Evolutionary conservation across 1,140 invertebrate species (phyloP).

Genomic region (Diorhabda carinulata): DNA sequence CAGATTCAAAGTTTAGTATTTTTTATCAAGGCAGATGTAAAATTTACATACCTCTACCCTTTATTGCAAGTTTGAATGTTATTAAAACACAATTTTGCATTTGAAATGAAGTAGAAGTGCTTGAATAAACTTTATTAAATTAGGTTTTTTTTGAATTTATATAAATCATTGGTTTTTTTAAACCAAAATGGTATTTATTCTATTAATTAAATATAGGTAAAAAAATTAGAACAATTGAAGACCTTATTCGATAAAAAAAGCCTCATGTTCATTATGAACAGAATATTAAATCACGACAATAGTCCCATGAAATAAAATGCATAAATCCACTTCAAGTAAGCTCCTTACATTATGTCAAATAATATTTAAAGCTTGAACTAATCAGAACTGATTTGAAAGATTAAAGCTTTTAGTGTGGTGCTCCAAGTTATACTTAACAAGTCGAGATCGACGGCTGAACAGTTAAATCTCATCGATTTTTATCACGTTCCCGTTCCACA

Average conservation of each 20-base stretch:
- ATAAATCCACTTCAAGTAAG: background rate
- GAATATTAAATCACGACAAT: no score
- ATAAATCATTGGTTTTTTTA: no score
- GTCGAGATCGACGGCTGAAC: background rate
- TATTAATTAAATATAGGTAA: no score
- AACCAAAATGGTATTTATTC: no score
- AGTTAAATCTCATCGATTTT: background rate
- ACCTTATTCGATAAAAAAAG: no score
- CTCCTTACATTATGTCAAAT: background rate
- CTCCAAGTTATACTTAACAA: background rate
- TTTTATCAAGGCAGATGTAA: conserved; percentile 10
- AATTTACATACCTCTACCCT: conserved; percentile 13
- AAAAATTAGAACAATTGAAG: no score
- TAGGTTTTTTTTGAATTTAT: background rate
- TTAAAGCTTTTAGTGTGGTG: background rate
- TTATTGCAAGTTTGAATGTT: conserved; percentile 3
- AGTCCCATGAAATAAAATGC: background rate
- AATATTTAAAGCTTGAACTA: background rate
- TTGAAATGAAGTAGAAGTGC: conserved; percentile 2
- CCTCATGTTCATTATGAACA: no score
- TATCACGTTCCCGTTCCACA: background rate
- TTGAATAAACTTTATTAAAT: conserved; percentile 10
- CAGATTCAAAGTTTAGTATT: conserved; percentile 6
- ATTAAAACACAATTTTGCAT: conserved; percentile 14
- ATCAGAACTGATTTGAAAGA: background rate